Evolutionary conservation across 2,113 vertebrate genomes (phyloP).

Genomic region (Tinamus guttatus): DNA sequence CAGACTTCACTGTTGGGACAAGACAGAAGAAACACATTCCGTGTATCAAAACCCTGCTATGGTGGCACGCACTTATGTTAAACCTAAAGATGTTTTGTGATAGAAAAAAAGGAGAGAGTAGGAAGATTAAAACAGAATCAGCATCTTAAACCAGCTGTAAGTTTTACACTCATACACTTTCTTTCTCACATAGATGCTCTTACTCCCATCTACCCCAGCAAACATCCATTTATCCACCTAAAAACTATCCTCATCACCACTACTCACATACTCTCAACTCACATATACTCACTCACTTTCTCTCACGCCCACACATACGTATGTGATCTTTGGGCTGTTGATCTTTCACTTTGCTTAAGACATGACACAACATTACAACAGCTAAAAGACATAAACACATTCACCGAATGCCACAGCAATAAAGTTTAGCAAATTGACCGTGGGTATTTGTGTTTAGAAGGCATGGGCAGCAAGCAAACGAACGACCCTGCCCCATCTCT

Average conservation of each 20-base stretch:
- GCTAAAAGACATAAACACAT: background rate
- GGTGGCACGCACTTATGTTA: background rate
- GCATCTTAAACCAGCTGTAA: conserved; percentile 2
- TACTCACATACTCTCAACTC: background rate
- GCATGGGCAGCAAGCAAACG: background rate
- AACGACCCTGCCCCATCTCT: background rate
- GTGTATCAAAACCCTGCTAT: background rate
- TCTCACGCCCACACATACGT: background rate
- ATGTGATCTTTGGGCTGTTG: background rate
- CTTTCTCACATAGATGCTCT: background rate
- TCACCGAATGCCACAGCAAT: background rate
- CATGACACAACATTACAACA: background rate
- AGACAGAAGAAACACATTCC: background rate
- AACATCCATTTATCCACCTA: background rate
- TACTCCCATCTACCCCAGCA: background rate
- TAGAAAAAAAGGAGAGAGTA: background rate
- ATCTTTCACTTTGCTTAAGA: background rate
- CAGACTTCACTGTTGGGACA: background rate
- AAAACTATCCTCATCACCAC: background rate
- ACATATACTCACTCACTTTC: background rate
- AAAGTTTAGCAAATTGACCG: background rate
- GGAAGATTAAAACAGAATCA: conserved; percentile 46
- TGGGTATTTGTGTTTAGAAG: background rate
- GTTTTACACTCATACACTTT: background rate
- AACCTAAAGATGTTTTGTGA: background rate